phyloP scores from a whole-genome alignment of 2,113 vertebrate genomes.

The Dipodomys ordii region DNA sequence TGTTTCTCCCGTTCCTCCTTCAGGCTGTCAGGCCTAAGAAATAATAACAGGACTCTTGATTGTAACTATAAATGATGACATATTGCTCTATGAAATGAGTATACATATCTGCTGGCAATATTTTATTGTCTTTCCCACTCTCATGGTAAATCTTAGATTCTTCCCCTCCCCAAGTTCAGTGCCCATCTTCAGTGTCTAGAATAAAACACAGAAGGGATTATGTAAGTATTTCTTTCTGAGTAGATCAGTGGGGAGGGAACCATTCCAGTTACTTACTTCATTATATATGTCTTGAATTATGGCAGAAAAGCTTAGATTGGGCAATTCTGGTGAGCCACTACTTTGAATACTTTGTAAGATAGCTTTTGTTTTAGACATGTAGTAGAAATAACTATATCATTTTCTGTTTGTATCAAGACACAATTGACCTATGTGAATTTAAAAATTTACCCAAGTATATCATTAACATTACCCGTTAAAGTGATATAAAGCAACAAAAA shows the following conservation, averaged over 20 bases:
- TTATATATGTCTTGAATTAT: not conserved
- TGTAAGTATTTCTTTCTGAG: not conserved
- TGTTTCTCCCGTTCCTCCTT: not conserved
- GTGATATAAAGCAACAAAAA: not conserved
- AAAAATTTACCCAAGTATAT: not conserved
- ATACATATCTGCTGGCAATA: not conserved
- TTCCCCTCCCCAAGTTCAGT: not conserved
- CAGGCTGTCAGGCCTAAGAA: not conserved
- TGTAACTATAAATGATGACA: not conserved
- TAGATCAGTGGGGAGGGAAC: not conserved
- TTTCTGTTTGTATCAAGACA: not conserved
- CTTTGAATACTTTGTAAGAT: not conserved
- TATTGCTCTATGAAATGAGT: not conserved
- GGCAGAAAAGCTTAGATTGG: not conserved
- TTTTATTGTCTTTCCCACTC: not conserved
- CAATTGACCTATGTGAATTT: not conserved
- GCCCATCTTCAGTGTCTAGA: not conserved
- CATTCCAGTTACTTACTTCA: not conserved
- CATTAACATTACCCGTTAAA: conserved; percentile 11
- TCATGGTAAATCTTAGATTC: not conserved
- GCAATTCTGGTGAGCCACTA: not conserved
- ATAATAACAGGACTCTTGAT: not conserved
- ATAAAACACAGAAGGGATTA: not conserved
- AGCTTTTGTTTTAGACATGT: conserved; percentile 29
- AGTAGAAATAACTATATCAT: not conserved